Evolutionary conservation across 2,113 vertebrate genomes (phyloP).

Genomic region (Todiramphus saurophagus): DNA sequence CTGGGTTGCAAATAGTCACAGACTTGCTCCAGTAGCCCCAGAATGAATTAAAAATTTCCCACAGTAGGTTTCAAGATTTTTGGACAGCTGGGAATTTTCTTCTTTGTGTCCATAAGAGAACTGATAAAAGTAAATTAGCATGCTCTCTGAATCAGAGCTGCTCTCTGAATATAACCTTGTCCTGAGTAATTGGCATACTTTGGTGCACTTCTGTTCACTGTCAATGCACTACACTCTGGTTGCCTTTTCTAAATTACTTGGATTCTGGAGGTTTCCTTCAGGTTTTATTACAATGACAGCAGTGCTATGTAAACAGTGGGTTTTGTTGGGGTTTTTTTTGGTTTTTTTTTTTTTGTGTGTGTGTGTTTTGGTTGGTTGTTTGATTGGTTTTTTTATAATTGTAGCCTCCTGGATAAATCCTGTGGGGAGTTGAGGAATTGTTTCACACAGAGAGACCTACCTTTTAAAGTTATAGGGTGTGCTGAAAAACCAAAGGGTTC

Average conservation of each 20-base stretch:
- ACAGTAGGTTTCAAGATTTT: background rate
- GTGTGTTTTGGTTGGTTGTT: too few species aligned
- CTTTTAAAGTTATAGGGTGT: background rate
- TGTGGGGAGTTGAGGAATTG: background rate
- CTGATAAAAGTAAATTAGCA: background rate
- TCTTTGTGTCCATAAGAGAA: background rate
- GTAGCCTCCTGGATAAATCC: background rate
- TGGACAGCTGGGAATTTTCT: background rate
- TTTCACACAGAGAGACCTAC: background rate
- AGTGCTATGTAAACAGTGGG: background rate
- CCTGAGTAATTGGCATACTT: background rate
- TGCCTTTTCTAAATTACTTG: background rate
- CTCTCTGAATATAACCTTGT: background rate
- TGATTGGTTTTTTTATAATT: background rate
- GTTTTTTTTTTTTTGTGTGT: too few species aligned
- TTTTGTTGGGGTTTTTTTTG: too few species aligned
- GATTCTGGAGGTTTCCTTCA: background rate
- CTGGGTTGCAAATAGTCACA: background rate
- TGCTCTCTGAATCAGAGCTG: too few species aligned
- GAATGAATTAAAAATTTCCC: background rate
- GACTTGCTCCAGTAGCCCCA: background rate
- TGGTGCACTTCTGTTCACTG: background rate
- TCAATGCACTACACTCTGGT: background rate
- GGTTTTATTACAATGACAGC: background rate
- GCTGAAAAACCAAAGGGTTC: background rate